phyloP scores from a whole-genome alignment of 1,140 invertebrate genomes.

The Ips nitidus region DNA sequence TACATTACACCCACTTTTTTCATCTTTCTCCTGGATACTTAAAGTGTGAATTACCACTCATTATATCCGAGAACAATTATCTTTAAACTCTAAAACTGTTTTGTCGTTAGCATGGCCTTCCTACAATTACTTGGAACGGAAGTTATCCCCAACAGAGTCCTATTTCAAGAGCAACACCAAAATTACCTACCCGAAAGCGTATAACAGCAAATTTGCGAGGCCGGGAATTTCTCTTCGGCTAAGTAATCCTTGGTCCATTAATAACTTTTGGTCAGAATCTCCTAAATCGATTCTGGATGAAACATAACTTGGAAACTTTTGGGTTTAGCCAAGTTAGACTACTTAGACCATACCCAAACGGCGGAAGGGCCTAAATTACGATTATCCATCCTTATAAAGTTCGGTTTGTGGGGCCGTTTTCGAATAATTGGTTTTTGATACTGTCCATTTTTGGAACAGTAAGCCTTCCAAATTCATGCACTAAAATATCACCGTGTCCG shows the following conservation, averaged over 20 bases:
- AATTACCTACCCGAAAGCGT: constrained; percentile 8
- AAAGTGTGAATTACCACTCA: too few species aligned
- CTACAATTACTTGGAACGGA: too few species aligned
- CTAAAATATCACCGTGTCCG: neutral
- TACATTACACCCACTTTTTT: too few species aligned
- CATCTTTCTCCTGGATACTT: too few species aligned
- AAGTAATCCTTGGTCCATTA: constrained; percentile 14
- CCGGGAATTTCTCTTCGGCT: constrained; percentile 9
- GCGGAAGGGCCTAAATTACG: constrained; percentile 6
- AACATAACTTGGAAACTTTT: constrained; percentile 13
- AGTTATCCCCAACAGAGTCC: neutral
- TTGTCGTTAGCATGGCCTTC: too few species aligned
- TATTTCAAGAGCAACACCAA: constrained; percentile 7
- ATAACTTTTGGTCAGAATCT: constrained; percentile 19
- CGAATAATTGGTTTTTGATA: neutral
- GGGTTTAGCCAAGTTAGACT: neutral
- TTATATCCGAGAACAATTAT: too few species aligned
- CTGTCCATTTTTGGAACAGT: neutral
- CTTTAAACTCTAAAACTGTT: too few species aligned
- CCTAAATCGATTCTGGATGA: constrained; percentile 16
- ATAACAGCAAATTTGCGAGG: constrained; percentile 15
- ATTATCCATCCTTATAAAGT: neutral
- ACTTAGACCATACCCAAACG: neutral
- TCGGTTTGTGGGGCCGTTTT: neutral
- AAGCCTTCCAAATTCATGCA: neutral